phyloP scores from a whole-genome alignment of 1,140 invertebrate genomes.

The Ceratina japonica region DNA sequence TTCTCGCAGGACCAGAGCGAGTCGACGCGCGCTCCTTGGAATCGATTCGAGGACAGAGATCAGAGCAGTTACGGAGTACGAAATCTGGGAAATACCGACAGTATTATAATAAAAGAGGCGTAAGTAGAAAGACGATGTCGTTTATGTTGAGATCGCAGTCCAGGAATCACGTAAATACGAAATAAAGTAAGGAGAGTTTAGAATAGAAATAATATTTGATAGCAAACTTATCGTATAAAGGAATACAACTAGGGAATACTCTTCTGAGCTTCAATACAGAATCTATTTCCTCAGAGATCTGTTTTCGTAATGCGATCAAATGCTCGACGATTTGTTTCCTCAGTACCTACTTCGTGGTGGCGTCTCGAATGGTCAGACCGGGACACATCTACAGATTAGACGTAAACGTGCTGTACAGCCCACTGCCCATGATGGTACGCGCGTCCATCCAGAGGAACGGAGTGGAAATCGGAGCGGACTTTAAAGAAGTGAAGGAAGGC shows the following conservation, averaged over 20 bases:
- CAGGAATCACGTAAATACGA: too few species aligned
- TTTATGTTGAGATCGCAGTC: too few species aligned
- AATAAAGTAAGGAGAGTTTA: too few species aligned
- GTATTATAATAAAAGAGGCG: conserved; percentile 82
- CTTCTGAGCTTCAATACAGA: too few species aligned
- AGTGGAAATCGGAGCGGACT: conserved; percentile 90
- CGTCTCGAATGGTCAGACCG: conserved; percentile 91
- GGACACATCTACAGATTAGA: conserved; percentile 91
- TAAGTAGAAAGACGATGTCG: conserved; percentile 71
- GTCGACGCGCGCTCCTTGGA: conserved; percentile 62
- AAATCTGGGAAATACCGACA: conserved; percentile 66
- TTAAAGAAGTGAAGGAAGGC: conserved; percentile 87
- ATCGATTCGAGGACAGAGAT: conserved; percentile 64
- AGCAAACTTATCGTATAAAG: too few species aligned
- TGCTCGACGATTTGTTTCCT: conserved; percentile 27
- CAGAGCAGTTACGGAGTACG: conserved; percentile 41
- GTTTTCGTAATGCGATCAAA: too few species aligned
- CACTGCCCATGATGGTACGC: conserved; percentile 87
- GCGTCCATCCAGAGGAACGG: conserved; percentile 92
- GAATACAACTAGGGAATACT: too few species aligned
- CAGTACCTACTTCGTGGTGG: conserved; percentile 93
- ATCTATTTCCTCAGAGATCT: too few species aligned
- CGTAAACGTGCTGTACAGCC: conserved; percentile 87
- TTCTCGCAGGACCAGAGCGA: conserved; percentile 55
- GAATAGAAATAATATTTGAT: too few species aligned